phyloP scores from a whole-genome alignment of 2,888 invertebrate genomes.

The Eulithis prunata region DNA sequence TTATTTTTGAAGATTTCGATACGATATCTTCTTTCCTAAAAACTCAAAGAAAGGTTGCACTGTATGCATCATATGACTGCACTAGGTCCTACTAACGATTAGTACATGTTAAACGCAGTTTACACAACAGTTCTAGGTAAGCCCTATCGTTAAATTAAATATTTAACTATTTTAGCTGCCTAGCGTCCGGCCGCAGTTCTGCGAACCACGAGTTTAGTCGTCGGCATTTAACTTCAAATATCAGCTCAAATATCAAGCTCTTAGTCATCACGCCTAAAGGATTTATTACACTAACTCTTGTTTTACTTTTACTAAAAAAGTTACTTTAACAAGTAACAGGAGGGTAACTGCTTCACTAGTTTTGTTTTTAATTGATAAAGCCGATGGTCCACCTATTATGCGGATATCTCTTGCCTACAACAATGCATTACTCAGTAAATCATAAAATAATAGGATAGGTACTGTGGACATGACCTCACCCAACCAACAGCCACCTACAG shows the following conservation, averaged over 20 bases:
- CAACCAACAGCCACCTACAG: not conserved
- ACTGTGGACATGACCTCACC: not conserved
- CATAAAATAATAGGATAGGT: no score
- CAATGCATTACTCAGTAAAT: no score
- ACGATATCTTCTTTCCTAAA: no score
- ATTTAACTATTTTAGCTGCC: slow-evolving; percentile 31
- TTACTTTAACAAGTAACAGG: not conserved
- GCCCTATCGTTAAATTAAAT: slow-evolving; percentile 49
- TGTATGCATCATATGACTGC: no score
- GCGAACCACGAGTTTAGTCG: slow-evolving; percentile 38
- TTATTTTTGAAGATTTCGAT: no score
- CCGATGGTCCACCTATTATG: no score
- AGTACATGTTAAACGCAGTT: not conserved
- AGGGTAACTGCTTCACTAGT: not conserved
- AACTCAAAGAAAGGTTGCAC: no score
- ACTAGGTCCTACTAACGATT: no score
- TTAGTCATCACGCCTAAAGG: slow-evolving; percentile 60
- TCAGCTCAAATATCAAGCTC: slow-evolving; percentile 68
- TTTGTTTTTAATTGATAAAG: no score
- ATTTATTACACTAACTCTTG: slow-evolving; percentile 25
- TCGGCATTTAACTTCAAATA: slow-evolving; percentile 67
- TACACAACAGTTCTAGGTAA: slow-evolving; percentile 20
- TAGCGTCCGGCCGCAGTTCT: slow-evolving; percentile 52
- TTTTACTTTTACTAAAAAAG: slow-evolving; percentile 7
- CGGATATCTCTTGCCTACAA: no score